phyloP scores from a whole-genome alignment of 2,113 vertebrate genomes.

The Myiopsitta monachus region DNA sequence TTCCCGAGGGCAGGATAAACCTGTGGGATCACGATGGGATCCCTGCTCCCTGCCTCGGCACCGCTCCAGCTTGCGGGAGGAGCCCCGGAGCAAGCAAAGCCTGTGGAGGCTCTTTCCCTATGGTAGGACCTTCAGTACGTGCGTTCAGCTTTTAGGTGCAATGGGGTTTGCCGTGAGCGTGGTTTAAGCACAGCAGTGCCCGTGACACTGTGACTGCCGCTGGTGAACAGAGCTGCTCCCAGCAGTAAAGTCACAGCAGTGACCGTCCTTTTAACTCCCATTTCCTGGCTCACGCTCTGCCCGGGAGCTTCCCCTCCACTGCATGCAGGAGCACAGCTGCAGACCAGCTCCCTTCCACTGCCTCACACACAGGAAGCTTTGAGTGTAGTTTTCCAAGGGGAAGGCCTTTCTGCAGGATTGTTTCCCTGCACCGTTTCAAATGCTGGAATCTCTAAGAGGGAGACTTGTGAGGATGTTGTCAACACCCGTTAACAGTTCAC shows the following conservation, averaged over 20 bases:
- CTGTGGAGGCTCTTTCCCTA: accelerated
- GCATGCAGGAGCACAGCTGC: accelerated
- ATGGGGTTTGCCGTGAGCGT: accelerated
- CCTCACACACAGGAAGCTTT: accelerated
- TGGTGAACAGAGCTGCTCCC: accelerated
- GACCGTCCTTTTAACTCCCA: accelerated
- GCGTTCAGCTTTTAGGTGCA: accelerated
- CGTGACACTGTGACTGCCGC: accelerated
- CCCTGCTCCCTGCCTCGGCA: neutral
- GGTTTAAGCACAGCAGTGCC: neutral
- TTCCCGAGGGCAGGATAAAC: neutral
- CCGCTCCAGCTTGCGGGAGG: accelerated
- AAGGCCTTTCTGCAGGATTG: accelerated
- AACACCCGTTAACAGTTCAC: neutral
- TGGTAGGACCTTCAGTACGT: accelerated
- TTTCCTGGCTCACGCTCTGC: neutral
- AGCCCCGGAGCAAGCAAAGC: accelerated
- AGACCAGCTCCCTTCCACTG: neutral
- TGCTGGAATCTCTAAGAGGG: accelerated
- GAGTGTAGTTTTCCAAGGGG: accelerated
- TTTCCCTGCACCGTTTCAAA: neutral
- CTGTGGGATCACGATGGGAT: accelerated
- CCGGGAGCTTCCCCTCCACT: neutral
- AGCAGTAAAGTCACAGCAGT: neutral
- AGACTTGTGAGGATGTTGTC: neutral